These are phyloP conservation scores for Cephus sareptanus DNA, from an alignment of 2,888 invertebrate species.

Conservation along the genomic window DNA sequence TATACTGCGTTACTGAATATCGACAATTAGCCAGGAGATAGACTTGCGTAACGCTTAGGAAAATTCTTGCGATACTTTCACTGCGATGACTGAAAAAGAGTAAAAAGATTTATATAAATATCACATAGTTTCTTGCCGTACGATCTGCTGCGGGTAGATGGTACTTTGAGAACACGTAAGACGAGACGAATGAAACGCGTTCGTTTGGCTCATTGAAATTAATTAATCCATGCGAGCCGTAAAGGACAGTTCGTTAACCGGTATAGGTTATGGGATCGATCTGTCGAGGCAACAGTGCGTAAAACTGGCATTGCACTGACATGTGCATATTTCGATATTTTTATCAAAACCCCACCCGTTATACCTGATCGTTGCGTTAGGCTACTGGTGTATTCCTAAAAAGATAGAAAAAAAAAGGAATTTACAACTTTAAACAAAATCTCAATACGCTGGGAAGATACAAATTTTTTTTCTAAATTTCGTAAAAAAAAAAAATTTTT, in stretches of 20 bases:
- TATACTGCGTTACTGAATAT: not conserved
- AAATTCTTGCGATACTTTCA: not conserved
- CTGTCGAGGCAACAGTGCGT: not conserved
- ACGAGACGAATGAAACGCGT: not conserved
- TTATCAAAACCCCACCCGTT: not conserved
- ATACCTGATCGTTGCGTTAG: not conserved
- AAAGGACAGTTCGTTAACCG: not conserved
- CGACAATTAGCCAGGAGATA: not conserved
- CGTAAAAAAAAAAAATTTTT: not conserved
- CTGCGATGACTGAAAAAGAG: not conserved
- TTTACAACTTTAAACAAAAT: too few species aligned
- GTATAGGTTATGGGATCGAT: not conserved
- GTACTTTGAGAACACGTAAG: not conserved
- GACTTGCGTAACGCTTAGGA: not conserved
- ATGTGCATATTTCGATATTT: not conserved
- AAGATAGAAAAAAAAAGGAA: too few species aligned
- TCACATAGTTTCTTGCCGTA: not conserved
- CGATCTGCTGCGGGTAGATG: not conserved
- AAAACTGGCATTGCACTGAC: not conserved
- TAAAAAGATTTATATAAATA: not conserved
- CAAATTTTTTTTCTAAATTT: not conserved
- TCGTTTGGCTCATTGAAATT: not conserved
- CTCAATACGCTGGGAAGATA: rapidly evolving
- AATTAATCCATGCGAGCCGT: not conserved
- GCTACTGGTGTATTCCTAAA: not conserved